Percentiles rank a stretch among this genome's conserved stretches.
phyloP scores from a whole-genome alignment of 2,797 vertebrate species.

The Cuniculus paca region DNA sequence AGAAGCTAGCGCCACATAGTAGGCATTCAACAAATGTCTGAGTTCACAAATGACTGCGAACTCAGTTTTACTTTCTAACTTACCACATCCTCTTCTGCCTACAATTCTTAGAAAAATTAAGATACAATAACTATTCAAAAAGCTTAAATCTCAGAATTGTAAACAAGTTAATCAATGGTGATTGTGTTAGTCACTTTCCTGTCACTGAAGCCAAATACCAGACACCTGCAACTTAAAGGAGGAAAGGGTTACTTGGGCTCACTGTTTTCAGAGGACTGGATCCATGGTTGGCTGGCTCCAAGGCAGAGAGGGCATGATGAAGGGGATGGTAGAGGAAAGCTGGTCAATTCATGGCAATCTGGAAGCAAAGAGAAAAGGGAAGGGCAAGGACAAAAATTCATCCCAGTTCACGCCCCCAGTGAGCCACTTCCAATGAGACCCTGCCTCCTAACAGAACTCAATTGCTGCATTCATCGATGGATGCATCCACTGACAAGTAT shows the following conservation, averaged over 20 bases:
- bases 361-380: neutral
- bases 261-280: neutral
- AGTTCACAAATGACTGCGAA: constrained; percentile 34
- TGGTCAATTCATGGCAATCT: neutral
- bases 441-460: neutral
- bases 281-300: neutral
- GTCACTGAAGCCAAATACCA: neutral
- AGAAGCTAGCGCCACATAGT: neutral
- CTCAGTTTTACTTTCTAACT: constrained; percentile 26
- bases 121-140: constrained; percentile 44
- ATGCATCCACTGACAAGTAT: neutral
- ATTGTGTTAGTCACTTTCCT: neutral
- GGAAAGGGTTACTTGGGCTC: neutral
- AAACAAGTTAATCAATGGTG: neutral
- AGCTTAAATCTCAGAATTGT: neutral
- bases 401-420: neutral
- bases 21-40: constrained; percentile 3
- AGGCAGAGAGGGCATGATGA: neutral
- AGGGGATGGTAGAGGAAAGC: neutral
- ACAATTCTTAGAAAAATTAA: constrained; percentile 28
- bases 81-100: neutral
- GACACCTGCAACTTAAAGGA: neutral
- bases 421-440: neutral
- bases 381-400: neutral
- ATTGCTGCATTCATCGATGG: neutral